Percentiles rank a stretch among this genome's conserved stretches.
phyloP scores from a whole-genome alignment of 1,140 invertebrate species.

The Condylostylus longicornis region DNA sequence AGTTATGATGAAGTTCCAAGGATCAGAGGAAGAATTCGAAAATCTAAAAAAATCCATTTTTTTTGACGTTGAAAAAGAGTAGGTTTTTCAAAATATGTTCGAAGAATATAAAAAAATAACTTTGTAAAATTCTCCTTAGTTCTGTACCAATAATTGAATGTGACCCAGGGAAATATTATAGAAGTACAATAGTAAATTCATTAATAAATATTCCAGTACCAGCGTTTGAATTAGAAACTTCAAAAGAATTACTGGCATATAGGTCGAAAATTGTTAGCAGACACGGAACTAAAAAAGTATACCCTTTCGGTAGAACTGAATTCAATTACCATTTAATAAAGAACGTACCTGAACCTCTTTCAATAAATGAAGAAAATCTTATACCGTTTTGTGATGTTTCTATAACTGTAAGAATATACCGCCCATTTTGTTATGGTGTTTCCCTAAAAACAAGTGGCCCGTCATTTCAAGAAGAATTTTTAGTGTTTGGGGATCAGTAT shows the following conservation, averaged over 20 bases:
- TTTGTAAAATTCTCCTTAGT: too few relatives aligned
- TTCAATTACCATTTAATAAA: background rate
- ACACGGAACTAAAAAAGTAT: too few relatives aligned
- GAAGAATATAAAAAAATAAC: too few relatives aligned
- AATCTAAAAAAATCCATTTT: conserved; percentile 1
- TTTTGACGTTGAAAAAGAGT: background rate
- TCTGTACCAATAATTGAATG: too few relatives aligned
- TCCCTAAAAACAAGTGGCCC: conserved; percentile 21
- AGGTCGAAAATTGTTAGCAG: too few relatives aligned
- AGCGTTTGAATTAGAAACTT: too few relatives aligned
- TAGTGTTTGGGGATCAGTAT: conserved; percentile 44
- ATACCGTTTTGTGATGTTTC: conserved; percentile 22
- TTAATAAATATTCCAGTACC: too few relatives aligned
- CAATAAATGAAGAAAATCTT: conserved; percentile 4
- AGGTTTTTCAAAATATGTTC: too few relatives aligned
- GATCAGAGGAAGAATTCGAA: background rate
- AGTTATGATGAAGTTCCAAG: background rate
- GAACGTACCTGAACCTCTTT: background rate
- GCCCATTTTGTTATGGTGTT: conserved; percentile 16
- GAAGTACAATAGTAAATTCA: too few relatives aligned
- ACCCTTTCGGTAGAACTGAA: background rate
- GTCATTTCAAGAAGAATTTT: conserved; percentile 39
- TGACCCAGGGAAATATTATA: too few relatives aligned
- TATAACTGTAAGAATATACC: conserved; percentile 25
- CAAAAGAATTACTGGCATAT: too few relatives aligned